phyloP scores from a whole-genome alignment of 2,888 invertebrate genomes.

The Drosophila multiciliata region DNA sequence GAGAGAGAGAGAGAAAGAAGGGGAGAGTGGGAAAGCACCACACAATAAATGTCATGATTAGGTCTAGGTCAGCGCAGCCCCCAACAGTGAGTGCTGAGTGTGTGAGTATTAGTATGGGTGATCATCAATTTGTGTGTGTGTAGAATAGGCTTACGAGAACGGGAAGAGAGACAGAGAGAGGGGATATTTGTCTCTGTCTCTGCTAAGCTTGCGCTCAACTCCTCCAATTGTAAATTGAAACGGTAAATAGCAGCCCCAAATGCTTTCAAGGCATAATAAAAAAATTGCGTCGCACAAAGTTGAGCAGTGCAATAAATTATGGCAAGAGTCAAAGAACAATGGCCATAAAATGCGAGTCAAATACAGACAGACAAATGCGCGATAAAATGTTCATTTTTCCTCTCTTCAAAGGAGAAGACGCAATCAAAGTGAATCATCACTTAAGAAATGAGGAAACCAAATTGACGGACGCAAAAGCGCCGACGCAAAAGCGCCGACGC shows the following conservation, averaged over 20 bases:
- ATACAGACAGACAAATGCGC: conserved; percentile 23
- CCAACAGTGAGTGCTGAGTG: neutral
- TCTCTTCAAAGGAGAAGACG: conserved; percentile 26
- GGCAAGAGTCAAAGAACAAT: conserved; percentile 55
- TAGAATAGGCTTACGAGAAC: neutral
- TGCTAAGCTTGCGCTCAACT: conserved; percentile 8
- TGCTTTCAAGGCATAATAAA: conserved; percentile 37
- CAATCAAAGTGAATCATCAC: conserved; percentile 72
- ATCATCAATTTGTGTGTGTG: conserved; percentile 26
- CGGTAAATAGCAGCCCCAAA: conserved; percentile 40
- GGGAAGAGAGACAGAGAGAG: neutral
- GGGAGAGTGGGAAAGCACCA: neutral
- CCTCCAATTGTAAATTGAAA: conserved; percentile 24
- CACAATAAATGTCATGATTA: conserved; percentile 21
- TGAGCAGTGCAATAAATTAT: conserved; percentile 45
- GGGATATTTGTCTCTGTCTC: neutral
- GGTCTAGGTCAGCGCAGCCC: conserved; percentile 49
- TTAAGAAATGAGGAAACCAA: conserved; percentile 62
- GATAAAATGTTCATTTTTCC: conserved; percentile 32
- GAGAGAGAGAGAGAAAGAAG: conserved; percentile 8
- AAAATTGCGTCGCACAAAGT: conserved; percentile 39
- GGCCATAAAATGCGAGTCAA: conserved; percentile 33
- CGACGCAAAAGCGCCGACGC: conserved; percentile 54
- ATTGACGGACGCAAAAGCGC: conserved; percentile 41
- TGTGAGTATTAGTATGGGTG: conserved; percentile 19